phyloP scores from a whole-genome alignment of 2,888 invertebrate genomes.

The Cataglyphis rosenhaueri region DNA sequence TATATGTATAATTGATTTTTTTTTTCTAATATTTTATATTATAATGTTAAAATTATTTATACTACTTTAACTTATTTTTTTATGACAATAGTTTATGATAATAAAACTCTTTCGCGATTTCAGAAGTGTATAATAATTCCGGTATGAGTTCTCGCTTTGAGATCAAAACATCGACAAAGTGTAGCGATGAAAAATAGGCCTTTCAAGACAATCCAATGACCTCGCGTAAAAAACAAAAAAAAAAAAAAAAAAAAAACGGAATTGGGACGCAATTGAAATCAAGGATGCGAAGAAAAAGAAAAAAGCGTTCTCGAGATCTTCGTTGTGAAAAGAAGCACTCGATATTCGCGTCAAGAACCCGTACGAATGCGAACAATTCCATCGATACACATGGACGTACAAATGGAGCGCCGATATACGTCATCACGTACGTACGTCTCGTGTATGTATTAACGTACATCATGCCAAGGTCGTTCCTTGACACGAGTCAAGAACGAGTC shows the following conservation, averaged over 20 bases:
- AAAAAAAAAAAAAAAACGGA: not conserved
- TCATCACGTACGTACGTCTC: conserved; percentile 3
- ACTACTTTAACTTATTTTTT: not conserved
- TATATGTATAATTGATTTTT: not conserved
- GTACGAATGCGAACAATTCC: not conserved
- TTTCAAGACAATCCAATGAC: conserved; percentile 19
- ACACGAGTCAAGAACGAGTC: conserved; percentile 61
- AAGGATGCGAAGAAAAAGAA: not conserved
- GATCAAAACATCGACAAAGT: not conserved
- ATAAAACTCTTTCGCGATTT: not conserved
- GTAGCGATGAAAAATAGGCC: not conserved
- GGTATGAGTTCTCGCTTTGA: not conserved
- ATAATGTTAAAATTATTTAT: not conserved
- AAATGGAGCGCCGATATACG: not conserved
- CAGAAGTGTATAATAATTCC: not conserved
- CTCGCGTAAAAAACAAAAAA: not conserved
- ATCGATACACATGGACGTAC: not conserved
- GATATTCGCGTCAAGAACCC: not conserved
- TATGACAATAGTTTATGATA: too few relatives aligned
- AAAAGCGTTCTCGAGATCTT: conserved; percentile 26
- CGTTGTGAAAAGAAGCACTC: conserved; percentile 6
- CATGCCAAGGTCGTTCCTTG: conserved; percentile 69
- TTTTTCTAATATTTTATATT: not conserved
- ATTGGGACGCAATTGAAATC: conserved; percentile 21
- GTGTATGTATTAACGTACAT: conserved; percentile 59